These are phyloP conservation scores for Brachyptera risi DNA, from an alignment of 2,888 invertebrate species.

Conservation along the genomic window DNA sequence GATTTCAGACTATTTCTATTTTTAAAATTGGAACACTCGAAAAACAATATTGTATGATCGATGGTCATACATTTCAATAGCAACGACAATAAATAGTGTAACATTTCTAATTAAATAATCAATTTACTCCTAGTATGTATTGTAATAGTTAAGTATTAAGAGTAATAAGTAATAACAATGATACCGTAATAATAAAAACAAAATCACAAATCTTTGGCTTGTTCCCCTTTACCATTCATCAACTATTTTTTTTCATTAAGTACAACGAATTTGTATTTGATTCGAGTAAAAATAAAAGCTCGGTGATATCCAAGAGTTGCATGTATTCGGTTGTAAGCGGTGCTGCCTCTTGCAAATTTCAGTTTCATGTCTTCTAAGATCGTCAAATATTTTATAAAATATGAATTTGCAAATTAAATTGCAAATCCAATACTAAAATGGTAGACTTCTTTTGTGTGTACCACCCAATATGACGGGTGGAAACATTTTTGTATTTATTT, in stretches of 20 bases:
- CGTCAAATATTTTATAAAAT: background rate
- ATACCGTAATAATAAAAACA: conserved; percentile 53
- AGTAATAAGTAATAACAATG: conserved; percentile 23
- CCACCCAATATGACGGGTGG: background rate
- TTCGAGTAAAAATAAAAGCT: conserved; percentile 13
- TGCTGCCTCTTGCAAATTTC: no score
- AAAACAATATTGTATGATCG: conserved; percentile 2
- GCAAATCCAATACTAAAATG: background rate
- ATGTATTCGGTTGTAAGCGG: no score
- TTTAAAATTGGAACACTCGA: conserved; percentile 24
- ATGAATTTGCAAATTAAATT: background rate
- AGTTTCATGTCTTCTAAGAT: no score
- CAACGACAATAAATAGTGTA: background rate
- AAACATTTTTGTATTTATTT: background rate
- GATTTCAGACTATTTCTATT: conserved; percentile 1
- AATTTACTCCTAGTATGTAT: background rate
- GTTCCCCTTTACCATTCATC: conserved; percentile 74
- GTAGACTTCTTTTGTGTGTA: background rate
- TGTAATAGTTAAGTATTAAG: background rate
- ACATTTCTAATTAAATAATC: background rate
- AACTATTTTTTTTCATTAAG: conserved; percentile 34
- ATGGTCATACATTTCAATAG: background rate
- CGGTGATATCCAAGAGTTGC: background rate
- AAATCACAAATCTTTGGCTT: conserved; percentile 79
- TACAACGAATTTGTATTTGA: conserved; percentile 9